Evolutionary conservation across 1,140 invertebrate genomes (phyloP).

Genomic region (Chlorops oryzae): DNA sequence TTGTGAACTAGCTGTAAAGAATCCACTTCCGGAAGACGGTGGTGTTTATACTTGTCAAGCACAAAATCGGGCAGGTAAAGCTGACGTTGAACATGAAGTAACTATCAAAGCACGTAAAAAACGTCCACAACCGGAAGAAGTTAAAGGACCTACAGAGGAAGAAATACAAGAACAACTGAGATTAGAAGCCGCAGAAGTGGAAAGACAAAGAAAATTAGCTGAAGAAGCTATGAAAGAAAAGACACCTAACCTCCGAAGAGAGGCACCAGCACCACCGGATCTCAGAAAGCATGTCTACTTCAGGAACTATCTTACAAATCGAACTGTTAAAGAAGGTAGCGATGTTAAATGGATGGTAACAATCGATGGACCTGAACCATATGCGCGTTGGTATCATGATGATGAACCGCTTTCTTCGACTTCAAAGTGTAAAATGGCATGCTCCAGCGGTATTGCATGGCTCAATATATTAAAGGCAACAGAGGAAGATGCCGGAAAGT

Average conservation of each 20-base stretch:
- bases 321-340: slow-evolving; percentile 57
- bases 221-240: slow-evolving; percentile 21
- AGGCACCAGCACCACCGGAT: slow-evolving; percentile 43
- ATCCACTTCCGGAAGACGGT: slow-evolving; percentile 58
- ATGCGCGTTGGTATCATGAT: slow-evolving; percentile 67
- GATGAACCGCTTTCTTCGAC: slow-evolving; percentile 46
- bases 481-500: slow-evolving; percentile 56
- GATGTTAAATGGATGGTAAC: slow-evolving; percentile 67
- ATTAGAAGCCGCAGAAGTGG: slow-evolving; percentile 10
- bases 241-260: slow-evolving; percentile 23
- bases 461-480: slow-evolving; percentile 57
- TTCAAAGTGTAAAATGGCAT: slow-evolving; percentile 49
- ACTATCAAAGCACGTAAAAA: slow-evolving; percentile 30
- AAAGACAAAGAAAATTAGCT: slow-evolving; percentile 27
- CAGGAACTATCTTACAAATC: slow-evolving; percentile 61
- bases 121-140: too few relatives aligned
- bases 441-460: slow-evolving; percentile 56
- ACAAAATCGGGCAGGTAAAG: slow-evolving; percentile 44
- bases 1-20: slow-evolving; percentile 61
- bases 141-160: slow-evolving; percentile 21
- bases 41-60: slow-evolving; percentile 72
- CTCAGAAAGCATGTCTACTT: slow-evolving; percentile 62
- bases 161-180: too few relatives aligned
- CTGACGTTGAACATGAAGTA: slow-evolving; percentile 41
- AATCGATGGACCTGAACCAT: slow-evolving; percentile 66